These are phyloP conservation scores for Lithobates sylvaticus DNA, from an alignment of 2,797 vertebrate species.

Conservation along the genomic window DNA sequence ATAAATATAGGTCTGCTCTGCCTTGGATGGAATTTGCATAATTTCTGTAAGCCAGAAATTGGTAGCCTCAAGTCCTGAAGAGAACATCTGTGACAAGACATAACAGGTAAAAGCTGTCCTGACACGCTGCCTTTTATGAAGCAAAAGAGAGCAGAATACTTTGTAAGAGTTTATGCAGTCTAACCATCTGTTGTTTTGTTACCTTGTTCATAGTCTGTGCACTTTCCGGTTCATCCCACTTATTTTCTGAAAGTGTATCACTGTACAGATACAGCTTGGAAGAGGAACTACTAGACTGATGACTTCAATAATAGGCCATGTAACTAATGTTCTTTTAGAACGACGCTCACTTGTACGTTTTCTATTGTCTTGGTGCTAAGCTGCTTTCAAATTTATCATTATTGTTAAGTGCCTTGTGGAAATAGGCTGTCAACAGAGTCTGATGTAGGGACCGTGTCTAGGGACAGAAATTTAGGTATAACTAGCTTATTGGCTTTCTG, in stretches of 20 bases:
- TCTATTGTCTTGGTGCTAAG: slow-evolving; percentile 9
- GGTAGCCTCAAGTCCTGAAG: background rate
- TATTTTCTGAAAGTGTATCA: background rate
- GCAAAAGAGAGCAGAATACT: background rate
- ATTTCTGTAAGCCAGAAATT: background rate
- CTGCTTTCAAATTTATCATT: slow-evolving; percentile 7
- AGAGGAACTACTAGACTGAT: slow-evolving; percentile 9
- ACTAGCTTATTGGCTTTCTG: background rate
- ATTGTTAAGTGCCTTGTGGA: background rate
- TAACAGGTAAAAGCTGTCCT: background rate
- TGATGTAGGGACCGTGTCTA: background rate
- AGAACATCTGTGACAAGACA: too few species aligned
- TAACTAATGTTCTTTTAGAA: slow-evolving; percentile 31
- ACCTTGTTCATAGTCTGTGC: background rate
- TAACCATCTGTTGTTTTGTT: background rate
- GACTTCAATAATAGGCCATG: slow-evolving; percentile 28
- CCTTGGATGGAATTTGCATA: background rate
- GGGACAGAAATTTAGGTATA: background rate
- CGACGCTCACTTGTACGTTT: slow-evolving; percentile 6
- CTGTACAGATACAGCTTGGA: background rate
- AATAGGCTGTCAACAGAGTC: background rate
- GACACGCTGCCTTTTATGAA: background rate
- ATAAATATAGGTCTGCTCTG: background rate
- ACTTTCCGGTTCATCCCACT: background rate
- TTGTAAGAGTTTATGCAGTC: background rate